Conservation (phyloP, 2,113 vertebrate genomes). For the Suncus etruscus region DNA sequence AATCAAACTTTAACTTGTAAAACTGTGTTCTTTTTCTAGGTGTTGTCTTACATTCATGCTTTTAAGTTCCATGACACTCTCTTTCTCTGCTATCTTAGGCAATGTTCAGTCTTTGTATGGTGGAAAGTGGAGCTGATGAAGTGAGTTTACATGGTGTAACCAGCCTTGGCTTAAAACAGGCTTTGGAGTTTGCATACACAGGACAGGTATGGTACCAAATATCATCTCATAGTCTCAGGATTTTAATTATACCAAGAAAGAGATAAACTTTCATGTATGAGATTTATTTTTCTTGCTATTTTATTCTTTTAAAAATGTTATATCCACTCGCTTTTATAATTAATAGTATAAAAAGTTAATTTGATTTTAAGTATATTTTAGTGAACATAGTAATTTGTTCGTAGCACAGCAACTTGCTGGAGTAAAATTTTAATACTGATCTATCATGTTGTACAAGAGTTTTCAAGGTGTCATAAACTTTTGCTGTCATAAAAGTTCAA, state of each 20-base stretch:
- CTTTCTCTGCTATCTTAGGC: conserved; percentile 87
- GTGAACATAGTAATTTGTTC: conserved; percentile 28
- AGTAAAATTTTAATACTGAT: not conserved
- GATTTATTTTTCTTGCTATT: conserved; percentile 28
- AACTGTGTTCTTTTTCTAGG: not conserved
- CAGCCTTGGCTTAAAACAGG: conserved; percentile 95
- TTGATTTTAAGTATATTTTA: conserved; percentile 25
- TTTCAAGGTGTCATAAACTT: not conserved
- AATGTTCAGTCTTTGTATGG: conserved; percentile 99
- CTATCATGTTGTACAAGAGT: not conserved
- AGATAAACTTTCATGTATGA: not conserved
- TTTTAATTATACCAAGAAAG: not conserved
- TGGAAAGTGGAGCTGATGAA: conserved; percentile 98
- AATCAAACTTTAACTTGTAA: not conserved
- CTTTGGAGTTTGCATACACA: conserved; percentile 98
- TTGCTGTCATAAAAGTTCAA: not conserved
- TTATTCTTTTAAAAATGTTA: not conserved
- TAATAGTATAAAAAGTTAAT: conserved; percentile 6
- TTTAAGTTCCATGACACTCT: not conserved
- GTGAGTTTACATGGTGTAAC: conserved; percentile 97
- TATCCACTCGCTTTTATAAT: conserved; percentile 7
- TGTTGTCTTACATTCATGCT: not conserved
- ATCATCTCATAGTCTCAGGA: not conserved
- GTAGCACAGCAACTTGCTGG: not conserved
- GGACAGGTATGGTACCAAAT: conserved; percentile 92